Conservation (phyloP, 2,888 invertebrate species). For the Platycheirus rosarum region DNA sequence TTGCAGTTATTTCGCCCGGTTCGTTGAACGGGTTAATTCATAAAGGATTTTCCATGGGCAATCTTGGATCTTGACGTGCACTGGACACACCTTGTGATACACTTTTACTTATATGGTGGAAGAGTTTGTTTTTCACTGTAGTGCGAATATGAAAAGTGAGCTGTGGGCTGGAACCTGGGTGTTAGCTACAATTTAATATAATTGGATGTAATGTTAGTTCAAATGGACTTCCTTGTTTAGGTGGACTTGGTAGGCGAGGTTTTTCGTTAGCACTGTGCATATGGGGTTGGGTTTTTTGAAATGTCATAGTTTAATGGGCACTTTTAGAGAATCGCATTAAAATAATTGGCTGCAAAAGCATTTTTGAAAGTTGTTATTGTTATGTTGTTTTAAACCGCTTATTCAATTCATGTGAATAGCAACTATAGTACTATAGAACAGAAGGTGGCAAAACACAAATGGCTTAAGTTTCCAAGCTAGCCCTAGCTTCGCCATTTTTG, state of each 20-base stretch:
- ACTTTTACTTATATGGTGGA: slow-evolving; percentile 56
- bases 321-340: slow-evolving; percentile 1
- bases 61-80: slow-evolving; percentile 48
- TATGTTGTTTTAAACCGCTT: too few relatives aligned
- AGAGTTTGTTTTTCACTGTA: background rate
- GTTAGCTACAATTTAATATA: slow-evolving; percentile 37
- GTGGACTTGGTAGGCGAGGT: background rate
- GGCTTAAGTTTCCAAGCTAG: too few relatives aligned
- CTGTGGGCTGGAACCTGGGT: slow-evolving; percentile 24
- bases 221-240: slow-evolving; percentile 56
- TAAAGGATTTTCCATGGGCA: slow-evolving; percentile 47
- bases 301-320: slow-evolving; percentile 20
- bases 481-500: too few relatives aligned
- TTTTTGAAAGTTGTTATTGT: too few relatives aligned
- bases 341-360: slow-evolving; percentile 9
- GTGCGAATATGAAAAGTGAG: slow-evolving; percentile 45
- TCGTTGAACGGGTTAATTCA: slow-evolving; percentile 58
- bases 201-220: slow-evolving; percentile 46
- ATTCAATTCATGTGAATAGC: too few relatives aligned
- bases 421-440: too few relatives aligned
- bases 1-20: slow-evolving; percentile 12
- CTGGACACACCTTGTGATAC: slow-evolving; percentile 62
- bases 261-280: background rate
- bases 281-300: slow-evolving; percentile 15
- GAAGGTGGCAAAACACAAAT: too few relatives aligned